Percentiles rank a stretch among this genome's conserved stretches.
These are phyloP conservation scores for Strigamia maritima DNA, from an alignment of 2,888 invertebrate genomes.

Conservation along the genomic window DNA sequence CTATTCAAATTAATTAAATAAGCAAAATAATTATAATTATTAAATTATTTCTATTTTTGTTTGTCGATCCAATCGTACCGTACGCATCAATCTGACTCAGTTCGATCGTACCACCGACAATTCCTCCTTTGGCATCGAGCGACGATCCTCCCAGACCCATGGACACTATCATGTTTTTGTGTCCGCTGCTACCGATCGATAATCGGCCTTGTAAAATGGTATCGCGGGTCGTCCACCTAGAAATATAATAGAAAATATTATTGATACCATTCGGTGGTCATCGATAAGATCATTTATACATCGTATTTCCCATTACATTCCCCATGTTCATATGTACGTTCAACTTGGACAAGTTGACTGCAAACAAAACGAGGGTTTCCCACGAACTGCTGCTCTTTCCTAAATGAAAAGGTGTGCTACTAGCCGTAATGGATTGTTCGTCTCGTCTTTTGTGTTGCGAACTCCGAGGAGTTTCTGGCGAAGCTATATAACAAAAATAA, in stretches of 20 bases:
- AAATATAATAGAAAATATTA: constrained; percentile 20
- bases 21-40: constrained; percentile 43
- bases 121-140: constrained; percentile 93
- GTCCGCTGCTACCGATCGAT: constrained; percentile 89
- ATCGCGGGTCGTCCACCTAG: constrained; percentile 84
- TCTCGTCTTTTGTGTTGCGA: neutral
- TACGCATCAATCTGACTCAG: constrained; percentile 83
- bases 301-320: constrained; percentile 97
- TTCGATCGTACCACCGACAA: constrained; percentile 93
- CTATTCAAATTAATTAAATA: constrained; percentile 54
- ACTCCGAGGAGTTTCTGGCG: constrained; percentile 34
- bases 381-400: constrained; percentile 62
- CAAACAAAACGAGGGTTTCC: constrained; percentile 94
- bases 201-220: constrained; percentile 87
- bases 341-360: constrained; percentile 90
- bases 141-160: constrained; percentile 84
- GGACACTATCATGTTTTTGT: constrained; percentile 86
- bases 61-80: constrained; percentile 40
- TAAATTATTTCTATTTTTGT: neutral
- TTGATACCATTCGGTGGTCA: neutral
- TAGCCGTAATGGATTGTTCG: neutral
- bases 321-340: constrained; percentile 99
- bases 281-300: constrained; percentile 56
- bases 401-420: neutral
- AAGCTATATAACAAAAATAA: neutral